These are phyloP conservation scores for Subanguina moxae DNA, from an alignment of 1,140 invertebrate species.

Conservation along the genomic window DNA sequence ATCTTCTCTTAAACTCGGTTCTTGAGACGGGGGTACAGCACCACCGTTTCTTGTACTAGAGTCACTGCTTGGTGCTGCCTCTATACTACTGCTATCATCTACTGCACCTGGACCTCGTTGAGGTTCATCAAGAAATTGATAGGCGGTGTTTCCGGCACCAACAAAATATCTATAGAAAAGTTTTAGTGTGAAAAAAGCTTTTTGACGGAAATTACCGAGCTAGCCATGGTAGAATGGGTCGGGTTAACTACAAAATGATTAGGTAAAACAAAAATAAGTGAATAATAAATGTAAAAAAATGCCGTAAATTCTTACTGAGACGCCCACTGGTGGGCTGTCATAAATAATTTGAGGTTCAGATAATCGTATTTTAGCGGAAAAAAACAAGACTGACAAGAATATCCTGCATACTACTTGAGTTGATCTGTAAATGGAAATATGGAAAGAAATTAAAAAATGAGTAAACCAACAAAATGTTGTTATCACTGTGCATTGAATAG, in stretches of 20 bases:
- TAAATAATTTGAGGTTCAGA: slow-evolving; percentile 36
- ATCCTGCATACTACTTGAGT: too few relatives aligned
- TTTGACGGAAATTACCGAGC: slow-evolving; percentile 1
- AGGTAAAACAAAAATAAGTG: not conserved
- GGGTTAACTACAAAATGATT: slow-evolving; percentile 41
- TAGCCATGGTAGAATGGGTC: slow-evolving; percentile 38
- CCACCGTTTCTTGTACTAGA: too few relatives aligned
- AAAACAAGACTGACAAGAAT: too few relatives aligned
- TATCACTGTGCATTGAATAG: too few relatives aligned
- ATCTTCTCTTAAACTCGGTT: not conserved
- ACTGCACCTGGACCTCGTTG: slow-evolving; percentile 28
- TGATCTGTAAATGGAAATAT: too few relatives aligned
- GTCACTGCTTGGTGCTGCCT: not conserved
- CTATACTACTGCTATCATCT: not conserved
- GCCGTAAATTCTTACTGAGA: slow-evolving; percentile 30
- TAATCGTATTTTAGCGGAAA: too few relatives aligned
- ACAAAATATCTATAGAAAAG: slow-evolving; percentile 29
- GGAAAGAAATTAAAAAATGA: too few relatives aligned
- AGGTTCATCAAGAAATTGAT: slow-evolving; percentile 35
- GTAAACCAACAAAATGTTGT: too few relatives aligned
- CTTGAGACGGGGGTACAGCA: too few relatives aligned
- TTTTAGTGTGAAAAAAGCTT: too few relatives aligned
- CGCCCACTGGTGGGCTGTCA: slow-evolving; percentile 45
- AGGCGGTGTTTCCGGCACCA: slow-evolving; percentile 33
- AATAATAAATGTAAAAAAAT: slow-evolving; percentile 13